Evolutionary conservation across 2,888 invertebrate genomes (phyloP).

Genomic region (Lissonota sp.): DNA sequence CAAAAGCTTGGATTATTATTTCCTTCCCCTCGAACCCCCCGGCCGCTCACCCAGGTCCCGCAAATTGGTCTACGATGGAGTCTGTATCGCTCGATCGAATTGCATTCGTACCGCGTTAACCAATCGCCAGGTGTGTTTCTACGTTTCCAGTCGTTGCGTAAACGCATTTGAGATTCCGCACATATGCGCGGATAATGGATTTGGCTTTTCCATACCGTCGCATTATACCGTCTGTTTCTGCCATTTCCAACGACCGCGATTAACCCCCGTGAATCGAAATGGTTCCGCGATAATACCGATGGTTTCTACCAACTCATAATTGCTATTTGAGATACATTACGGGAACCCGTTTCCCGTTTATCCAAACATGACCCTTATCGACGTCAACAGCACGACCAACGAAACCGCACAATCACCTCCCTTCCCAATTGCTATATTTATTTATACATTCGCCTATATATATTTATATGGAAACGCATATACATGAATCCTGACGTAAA

Average conservation of each 20-base stretch:
- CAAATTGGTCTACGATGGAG: no score
- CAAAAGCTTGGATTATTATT: conserved; percentile 10
- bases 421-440: neutral
- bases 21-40: neutral
- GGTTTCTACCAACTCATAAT: conserved; percentile 39
- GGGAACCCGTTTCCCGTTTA: conserved; percentile 9
- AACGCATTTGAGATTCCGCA: conserved; percentile 10
- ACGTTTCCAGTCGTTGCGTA: neutral
- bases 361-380: conserved; percentile 50
- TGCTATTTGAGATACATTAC: conserved; percentile 36
- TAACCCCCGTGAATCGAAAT: neutral
- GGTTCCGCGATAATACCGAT: conserved; percentile 18
- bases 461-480: neutral
- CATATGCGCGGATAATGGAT: conserved; percentile 35
- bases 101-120: no score
- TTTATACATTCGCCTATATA: neutral
- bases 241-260: neutral
- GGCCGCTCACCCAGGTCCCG: no score
- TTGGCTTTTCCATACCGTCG: neutral
- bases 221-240: conserved; percentile 27
- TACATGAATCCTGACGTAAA: no score
- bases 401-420: conserved; percentile 10
- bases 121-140: no score
- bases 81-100: no score
- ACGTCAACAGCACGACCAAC: conserved; percentile 37